Percentiles rank a stretch among this genome's conserved stretches.
phyloP scores from a whole-genome alignment of 2,113 vertebrate species.

The Blennius ocellaris region DNA sequence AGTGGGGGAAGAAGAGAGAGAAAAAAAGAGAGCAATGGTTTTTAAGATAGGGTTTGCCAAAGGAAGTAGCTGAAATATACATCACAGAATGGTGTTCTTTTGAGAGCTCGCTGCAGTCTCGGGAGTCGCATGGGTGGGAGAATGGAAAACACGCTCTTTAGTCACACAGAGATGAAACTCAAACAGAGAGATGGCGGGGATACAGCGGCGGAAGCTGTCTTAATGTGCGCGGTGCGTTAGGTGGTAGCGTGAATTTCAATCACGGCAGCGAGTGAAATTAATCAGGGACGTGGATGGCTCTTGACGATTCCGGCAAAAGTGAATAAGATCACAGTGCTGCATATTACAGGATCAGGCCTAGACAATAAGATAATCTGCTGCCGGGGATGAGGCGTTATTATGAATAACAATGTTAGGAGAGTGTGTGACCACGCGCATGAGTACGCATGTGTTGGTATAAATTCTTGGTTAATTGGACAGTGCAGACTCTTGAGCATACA shows the following conservation, averaged over 20 bases:
- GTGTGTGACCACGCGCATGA: constrained; percentile 4
- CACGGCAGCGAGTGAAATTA: constrained; percentile 48
- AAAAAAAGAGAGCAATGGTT: neutral
- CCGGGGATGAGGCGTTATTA: constrained; percentile 43
- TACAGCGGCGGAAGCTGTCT: constrained; percentile 37
- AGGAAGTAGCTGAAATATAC: constrained; percentile 77
- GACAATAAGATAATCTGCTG: constrained; percentile 64
- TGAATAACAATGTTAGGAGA: constrained; percentile 38
- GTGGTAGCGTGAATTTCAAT: constrained; percentile 61
- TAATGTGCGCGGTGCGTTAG: constrained; percentile 39
- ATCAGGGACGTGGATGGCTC: constrained; percentile 62
- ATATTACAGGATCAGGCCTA: constrained; percentile 62
- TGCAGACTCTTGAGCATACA: constrained; percentile 9
- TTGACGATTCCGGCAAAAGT: constrained; percentile 54
- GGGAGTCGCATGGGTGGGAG: constrained; percentile 60
- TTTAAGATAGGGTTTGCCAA: constrained; percentile 64
- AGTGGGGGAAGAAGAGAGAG: constrained; percentile 10
- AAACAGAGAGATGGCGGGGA: constrained; percentile 63
- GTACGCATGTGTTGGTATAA: constrained; percentile 5
- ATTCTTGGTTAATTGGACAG: constrained; percentile 33
- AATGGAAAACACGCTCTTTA: constrained; percentile 71
- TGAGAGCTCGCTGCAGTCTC: constrained; percentile 67
- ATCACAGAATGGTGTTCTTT: constrained; percentile 74
- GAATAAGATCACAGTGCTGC: constrained; percentile 57
- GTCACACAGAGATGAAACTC: constrained; percentile 69